Conservation (phyloP, 2,797 vertebrate species). For the Heterohyrax brucei region DNA sequence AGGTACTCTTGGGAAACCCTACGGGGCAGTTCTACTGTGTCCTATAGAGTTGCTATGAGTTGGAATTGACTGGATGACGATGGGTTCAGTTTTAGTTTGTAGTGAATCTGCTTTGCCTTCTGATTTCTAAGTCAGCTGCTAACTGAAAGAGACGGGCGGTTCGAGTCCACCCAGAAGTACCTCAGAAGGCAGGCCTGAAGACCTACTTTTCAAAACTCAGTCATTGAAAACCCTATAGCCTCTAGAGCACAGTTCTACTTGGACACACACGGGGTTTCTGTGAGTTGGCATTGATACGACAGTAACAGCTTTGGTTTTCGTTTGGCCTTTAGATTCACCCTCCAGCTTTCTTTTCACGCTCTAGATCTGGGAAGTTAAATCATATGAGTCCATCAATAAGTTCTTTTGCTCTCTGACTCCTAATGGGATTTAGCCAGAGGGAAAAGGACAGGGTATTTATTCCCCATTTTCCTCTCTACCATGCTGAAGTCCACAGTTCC, state of each 20-base stretch:
- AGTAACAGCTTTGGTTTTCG: neutral
- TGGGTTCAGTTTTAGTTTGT: too few relatives aligned
- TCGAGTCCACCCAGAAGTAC: too few relatives aligned
- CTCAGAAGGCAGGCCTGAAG: neutral
- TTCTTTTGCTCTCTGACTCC: neutral
- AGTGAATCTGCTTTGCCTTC: neutral
- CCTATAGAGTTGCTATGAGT: too few relatives aligned
- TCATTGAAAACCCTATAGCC: neutral
- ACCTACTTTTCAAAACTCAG: neutral
- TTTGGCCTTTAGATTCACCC: neutral
- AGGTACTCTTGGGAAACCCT: too few relatives aligned
- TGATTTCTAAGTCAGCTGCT: neutral
- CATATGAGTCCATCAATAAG: neutral
- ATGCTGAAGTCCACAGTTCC: neutral
- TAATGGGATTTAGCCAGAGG: neutral
- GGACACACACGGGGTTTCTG: neutral
- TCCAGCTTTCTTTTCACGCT: too few relatives aligned
- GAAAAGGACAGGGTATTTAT: neutral
- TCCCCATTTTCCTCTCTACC: neutral
- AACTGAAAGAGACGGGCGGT: neutral
- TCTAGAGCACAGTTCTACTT: neutral
- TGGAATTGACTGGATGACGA: too few relatives aligned
- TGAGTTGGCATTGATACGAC: neutral
- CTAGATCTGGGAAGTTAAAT: neutral
- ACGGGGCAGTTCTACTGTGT: too few relatives aligned